Evolutionary conservation across 2,888 invertebrate genomes (phyloP), one percentile per base, ranked within the genome.

Genomic region (Neoitamus cyanurus): DNA sequence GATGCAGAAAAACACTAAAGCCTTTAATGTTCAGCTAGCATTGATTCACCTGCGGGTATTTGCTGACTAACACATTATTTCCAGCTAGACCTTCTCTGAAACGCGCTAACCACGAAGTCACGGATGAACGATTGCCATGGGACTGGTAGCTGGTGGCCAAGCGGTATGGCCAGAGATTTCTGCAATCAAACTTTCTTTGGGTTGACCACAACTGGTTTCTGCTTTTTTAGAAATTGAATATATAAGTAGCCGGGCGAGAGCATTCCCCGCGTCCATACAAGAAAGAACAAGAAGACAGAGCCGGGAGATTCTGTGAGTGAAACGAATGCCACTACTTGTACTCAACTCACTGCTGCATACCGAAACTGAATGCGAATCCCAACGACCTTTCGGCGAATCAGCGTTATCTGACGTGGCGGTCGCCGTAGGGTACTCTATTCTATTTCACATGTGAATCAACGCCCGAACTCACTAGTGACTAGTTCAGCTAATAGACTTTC

Each of bases 41-140:
- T 36, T 78, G 78, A 78, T n/a, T 78, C 78, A 78, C 48, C 31
- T 48, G 78, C 78, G 30, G 15, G n/a, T 30, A 30, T 58, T 78
- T 31, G 78, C 78, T 78, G 78, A 78, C 48, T 58, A 20, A 58
- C n/a, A 4, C n/a, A 11, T 7, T 48, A 58, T 58, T 78, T 73
- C 34, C 34, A 7, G 9, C 3, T 78, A 48, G 58, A 78, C 30
- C 48, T 78, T 15, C 58, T 48, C 15, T 58, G 78, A 78, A 58
- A 48, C 13, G 48, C 31, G 31, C 75, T 5, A 75, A 75, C 37
- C 42, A 28, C 58, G 58, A 31, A 78, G 78, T 78, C 34, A 78
- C 15, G 78, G 78, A 42, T 31, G 28, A 78, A 48, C 31, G 31
- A 48, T 48, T 78, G 42, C 13, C 78, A 78, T 75, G 42, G 78